Evolutionary conservation across 2,888 invertebrate genomes (phyloP).

Genomic region (Caenorhabditis parvicauda): DNA sequence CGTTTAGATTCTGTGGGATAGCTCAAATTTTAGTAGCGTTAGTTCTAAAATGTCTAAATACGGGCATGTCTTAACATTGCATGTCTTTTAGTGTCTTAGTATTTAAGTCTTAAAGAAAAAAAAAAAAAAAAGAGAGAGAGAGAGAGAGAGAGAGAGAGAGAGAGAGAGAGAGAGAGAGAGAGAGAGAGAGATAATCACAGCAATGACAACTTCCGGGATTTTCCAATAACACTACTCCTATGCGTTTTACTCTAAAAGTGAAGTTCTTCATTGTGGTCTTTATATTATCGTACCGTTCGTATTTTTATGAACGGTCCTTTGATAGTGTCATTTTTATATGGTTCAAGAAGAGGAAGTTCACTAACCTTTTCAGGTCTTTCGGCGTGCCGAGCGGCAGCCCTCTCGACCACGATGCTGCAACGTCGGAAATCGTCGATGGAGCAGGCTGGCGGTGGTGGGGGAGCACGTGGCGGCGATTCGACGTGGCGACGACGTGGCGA

Average conservation of each 20-base stretch:
- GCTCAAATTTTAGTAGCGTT: no score
- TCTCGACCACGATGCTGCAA: conserved; percentile 60
- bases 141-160: conserved; percentile 13
- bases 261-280: no score
- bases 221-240: no score
- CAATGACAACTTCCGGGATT: no score
- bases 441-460: conserved; percentile 7
- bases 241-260: no score
- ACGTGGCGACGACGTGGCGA: conserved; percentile 30
- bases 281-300: no score
- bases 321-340: not conserved
- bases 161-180: conserved; percentile 3
- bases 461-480: conserved; percentile 12
- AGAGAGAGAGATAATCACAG: conserved; percentile 5
- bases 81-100: no score
- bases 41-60: no score
- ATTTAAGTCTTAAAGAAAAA: conserved; percentile 8
- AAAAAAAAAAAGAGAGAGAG: conserved; percentile 4
- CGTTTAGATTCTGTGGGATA: no score
- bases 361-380: conserved; percentile 25
- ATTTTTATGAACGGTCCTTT: not conserved
- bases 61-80: no score
- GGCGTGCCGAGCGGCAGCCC: conserved; percentile 57
- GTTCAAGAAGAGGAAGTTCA: not conserved
- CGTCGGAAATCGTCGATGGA: conserved; percentile 50